Conservation (phyloP, 2,888 invertebrate genomes). For the Elgonia sp. region DNA sequence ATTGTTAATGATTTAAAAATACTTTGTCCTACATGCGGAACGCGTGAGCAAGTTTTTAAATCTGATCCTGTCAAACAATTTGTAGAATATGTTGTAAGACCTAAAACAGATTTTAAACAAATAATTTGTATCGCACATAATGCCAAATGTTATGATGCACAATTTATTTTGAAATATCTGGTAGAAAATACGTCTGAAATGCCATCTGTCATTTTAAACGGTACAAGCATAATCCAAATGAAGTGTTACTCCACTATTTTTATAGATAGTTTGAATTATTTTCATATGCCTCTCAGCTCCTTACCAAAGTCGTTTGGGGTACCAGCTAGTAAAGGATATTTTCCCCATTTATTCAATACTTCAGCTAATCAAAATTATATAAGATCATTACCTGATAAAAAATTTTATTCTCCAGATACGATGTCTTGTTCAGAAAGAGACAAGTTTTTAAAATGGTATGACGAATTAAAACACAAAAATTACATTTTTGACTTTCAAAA, state of each 20-base stretch:
- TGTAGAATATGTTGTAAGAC: background rate
- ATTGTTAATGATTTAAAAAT: too few relatives aligned
- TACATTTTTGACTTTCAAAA: too few relatives aligned
- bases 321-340: background rate
- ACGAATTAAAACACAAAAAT: too few relatives aligned
- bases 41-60: too few relatives aligned
- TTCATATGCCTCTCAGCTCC: background rate
- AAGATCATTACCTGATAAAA: too few relatives aligned
- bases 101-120: background rate
- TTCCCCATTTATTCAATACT: slow-evolving; percentile 48
- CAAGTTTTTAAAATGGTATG: too few relatives aligned
- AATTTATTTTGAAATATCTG: too few relatives aligned
- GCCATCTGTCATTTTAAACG: background rate
- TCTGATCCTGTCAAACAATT: background rate
- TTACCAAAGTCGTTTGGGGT: background rate
- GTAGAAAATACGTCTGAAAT: background rate
- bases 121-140: slow-evolving; percentile 4
- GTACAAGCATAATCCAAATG: background rate
- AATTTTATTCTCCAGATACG: too few relatives aligned
- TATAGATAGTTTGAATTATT: background rate
- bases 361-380: too few relatives aligned
- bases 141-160: background rate
- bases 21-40: too few relatives aligned
- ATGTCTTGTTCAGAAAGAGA: too few relatives aligned
- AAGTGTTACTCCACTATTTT: too few relatives aligned